Evolutionary conservation across 37 sponge, comb jelly and placozoan species (phyloP).

Genomic region (Corticium candelabrum): DNA sequence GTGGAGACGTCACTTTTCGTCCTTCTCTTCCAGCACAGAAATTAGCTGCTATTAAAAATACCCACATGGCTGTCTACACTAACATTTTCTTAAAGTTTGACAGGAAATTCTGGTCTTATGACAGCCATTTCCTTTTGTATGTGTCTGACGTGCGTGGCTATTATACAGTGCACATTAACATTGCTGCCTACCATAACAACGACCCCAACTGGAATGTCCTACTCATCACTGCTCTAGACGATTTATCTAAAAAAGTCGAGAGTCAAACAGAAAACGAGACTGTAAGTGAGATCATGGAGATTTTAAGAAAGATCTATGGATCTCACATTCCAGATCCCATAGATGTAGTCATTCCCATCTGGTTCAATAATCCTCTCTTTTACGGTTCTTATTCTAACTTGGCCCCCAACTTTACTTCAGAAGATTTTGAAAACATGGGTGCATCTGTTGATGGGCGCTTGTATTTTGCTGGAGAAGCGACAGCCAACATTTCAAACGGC

Average conservation of each 20-base stretch:
- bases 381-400: constrained; percentile 6
- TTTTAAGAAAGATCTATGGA: constrained; percentile 9
- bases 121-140: not conserved
- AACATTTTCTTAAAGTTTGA: constrained; percentile 18
- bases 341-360: constrained; percentile 10
- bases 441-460: not conserved
- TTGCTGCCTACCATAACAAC: not conserved
- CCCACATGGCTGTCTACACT: not conserved
- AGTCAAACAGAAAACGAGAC: not conserved
- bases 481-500: not conserved
- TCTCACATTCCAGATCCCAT: not conserved
- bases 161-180: too few species aligned
- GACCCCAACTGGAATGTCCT: not conserved
- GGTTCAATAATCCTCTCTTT: constrained; percentile 15
- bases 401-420: not conserved
- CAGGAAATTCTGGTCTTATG: constrained; percentile 1
- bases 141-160: not conserved
- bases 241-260: not conserved
- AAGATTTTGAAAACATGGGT: too few species aligned
- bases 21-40: constrained; percentile 14
- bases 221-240: not conserved
- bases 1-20: not conserved
- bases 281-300: not conserved
- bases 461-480: constrained; percentile 13
- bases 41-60: constrained; percentile 1